Percentiles rank a stretch among this genome's conserved stretches.
Conservation (phyloP, 2,113 vertebrate species). For the Genyomyrus donnyi region DNA sequence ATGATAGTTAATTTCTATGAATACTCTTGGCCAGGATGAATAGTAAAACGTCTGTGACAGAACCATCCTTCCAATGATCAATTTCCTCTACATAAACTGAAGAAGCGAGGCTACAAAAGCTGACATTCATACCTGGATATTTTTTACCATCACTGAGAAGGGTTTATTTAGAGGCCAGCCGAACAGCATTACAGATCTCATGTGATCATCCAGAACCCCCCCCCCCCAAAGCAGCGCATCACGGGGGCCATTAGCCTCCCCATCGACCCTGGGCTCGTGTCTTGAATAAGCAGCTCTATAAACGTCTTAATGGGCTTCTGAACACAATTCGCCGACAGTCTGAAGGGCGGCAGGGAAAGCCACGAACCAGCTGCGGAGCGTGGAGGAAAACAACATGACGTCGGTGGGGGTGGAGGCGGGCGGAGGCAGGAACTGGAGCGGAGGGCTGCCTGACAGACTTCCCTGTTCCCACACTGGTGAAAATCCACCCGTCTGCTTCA, state of each 20-base stretch:
- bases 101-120: background rate
- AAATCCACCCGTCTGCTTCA: background rate
- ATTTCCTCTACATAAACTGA: background rate
- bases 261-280: background rate
- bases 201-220: background rate
- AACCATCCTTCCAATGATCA: background rate
- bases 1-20: background rate
- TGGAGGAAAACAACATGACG: background rate
- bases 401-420: too few relatives aligned
- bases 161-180: background rate
- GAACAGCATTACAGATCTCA: background rate
- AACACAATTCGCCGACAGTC: background rate
- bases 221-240: background rate
- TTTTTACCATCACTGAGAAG: background rate
- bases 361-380: background rate
- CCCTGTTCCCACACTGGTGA: background rate
- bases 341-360: constrained; percentile 2
- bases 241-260: background rate
- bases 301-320: background rate
- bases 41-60: background rate
- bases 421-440: background rate
- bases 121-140: background rate
- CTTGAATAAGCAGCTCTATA: background rate
- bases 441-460: background rate
- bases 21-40: background rate